Conservation (phyloP, 2,888 invertebrate species). For the Fabriciana adippe region DNA sequence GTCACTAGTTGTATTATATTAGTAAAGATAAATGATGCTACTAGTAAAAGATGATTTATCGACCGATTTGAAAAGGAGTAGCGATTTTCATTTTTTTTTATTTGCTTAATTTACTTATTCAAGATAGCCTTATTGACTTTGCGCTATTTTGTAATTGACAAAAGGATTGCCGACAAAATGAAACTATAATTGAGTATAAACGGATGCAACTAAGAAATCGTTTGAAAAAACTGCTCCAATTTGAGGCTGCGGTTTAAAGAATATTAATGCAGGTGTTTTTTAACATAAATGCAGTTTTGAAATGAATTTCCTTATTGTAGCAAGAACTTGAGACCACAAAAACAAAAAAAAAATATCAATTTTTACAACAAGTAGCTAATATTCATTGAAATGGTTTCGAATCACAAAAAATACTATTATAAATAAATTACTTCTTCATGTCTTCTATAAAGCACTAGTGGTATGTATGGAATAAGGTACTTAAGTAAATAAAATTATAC, state of each 20-base stretch:
- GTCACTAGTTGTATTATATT: no score
- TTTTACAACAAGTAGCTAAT: slow-evolving; percentile 21
- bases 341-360: slow-evolving; percentile 3
- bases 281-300: slow-evolving; percentile 47
- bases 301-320: slow-evolving; percentile 20
- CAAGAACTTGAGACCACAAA: slow-evolving; percentile 9
- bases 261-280: slow-evolving; percentile 44
- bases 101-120: no score
- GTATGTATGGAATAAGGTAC: no score
- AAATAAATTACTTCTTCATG: no score
- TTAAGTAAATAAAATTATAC: slow-evolving; percentile 12
- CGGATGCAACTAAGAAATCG: slow-evolving; percentile 57
- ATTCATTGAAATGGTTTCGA: not conserved
- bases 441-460: no score
- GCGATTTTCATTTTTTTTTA: no score
- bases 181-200: slow-evolving; percentile 52
- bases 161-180: slow-evolving; percentile 27
- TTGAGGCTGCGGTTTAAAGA: slow-evolving; percentile 60
- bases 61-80: no score
- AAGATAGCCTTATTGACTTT: no score
- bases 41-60: no score
- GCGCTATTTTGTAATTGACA: slow-evolving; percentile 7
- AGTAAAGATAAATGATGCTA: no score
- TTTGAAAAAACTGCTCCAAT: slow-evolving; percentile 59
- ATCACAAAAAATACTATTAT: no score